Base-by-base conservation (phyloP, 53 echinoderm and acorn worm genomes). In the Mesocentrotus franciscanus region DNA sequence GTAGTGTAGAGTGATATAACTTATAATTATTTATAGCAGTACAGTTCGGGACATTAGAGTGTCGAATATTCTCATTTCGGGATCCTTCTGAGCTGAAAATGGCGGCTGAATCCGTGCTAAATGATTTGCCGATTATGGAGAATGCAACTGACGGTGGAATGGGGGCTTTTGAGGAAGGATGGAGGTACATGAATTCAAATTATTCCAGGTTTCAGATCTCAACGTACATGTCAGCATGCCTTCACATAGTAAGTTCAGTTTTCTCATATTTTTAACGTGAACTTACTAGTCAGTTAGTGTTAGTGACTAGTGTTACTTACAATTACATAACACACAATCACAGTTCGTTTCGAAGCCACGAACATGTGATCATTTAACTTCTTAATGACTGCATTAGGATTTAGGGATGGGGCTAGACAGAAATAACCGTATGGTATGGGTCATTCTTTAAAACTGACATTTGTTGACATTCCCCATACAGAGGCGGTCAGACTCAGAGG, bases 131-230 rank as follows among this genome's bases (percentile, higher is more conserved):
- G 14, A 85, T 85, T 29, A 55, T 94, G 95, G 95, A 94, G 56
- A 94, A 94, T 94, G 42, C 35, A 35, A 94, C 95, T 27, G 95
- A 2, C 1, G 68, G 68, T 83, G 66, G 70, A 32, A 85, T 68
- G 68, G 95, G 95, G 10, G 66, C 87, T 55, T 93, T 97, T 29
- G 96, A 97, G 70, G 18, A 90, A 20, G 95, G 93, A 39, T 97
- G 98, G 98, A 95, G 90, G 9, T 90, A 96, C 90, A 97, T 97
- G 97, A 96, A 95, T 4, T 95, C 97, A 72, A 95, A 96, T 70
- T 97, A 96, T 96, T 97, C 95, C 27, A 92, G 95, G 29, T 97
- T 97, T 85, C 95, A 96, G 91, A 97, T 97, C 12, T 96, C 98
- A 29, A 95, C 96, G 55, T 76, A 94, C 35, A 96, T 96, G 29